Conservation (phyloP, 2,113 vertebrate species). For the Tylochromis polylepis region DNA sequence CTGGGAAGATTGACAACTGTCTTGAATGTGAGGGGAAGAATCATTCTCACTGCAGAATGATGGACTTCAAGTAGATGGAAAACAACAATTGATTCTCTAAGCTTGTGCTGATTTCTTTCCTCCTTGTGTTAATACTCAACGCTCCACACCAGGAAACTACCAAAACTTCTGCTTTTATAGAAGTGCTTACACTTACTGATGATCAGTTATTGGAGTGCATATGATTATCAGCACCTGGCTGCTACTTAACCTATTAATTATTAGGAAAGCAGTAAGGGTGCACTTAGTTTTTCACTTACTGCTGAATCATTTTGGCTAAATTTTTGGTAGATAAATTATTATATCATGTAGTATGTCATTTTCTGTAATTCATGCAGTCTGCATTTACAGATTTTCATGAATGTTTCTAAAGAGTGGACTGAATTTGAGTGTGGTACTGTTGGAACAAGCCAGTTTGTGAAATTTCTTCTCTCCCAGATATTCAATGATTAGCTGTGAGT, state of each 20-base stretch:
- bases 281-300: background rate
- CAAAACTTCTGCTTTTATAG: background rate
- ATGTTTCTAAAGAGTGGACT: background rate
- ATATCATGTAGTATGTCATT: background rate
- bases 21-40: background rate
- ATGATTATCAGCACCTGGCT: rapidly evolving
- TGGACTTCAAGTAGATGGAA: background rate
- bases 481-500: background rate
- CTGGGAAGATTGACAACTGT: background rate
- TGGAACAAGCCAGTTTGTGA: background rate
- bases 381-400: background rate
- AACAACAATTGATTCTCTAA: background rate
- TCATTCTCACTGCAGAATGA: background rate
- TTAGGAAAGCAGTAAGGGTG: background rate
- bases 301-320: background rate
- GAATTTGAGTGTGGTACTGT: background rate
- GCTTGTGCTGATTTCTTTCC: background rate
- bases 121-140: background rate
- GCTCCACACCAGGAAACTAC: background rate
- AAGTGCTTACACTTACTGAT: background rate
- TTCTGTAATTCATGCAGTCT: background rate
- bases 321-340: background rate
- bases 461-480: background rate
- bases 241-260: background rate
- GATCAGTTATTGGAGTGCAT: background rate